Percentiles rank a stretch among this genome's conserved stretches.
Evolutionary conservation across 1,140 invertebrate genomes (phyloP).

Genomic region (Drosophila willistoni): DNA sequence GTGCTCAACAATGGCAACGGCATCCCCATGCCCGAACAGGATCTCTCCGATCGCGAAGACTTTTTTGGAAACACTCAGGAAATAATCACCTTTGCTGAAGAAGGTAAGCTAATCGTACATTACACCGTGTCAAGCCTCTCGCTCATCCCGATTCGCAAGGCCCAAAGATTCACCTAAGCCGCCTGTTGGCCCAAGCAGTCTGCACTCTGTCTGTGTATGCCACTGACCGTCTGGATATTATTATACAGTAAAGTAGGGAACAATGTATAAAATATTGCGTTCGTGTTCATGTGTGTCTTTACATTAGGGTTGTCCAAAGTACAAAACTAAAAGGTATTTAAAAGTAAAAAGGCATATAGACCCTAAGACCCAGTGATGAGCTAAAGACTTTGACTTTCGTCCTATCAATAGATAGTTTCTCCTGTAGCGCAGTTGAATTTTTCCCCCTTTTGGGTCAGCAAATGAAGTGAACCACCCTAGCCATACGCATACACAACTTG

Average conservation of each 20-base stretch:
- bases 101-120: slow-evolving; percentile 85
- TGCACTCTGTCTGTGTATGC: slow-evolving; percentile 6
- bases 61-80: slow-evolving; percentile 91
- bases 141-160: neutral
- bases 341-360: too few species aligned
- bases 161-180: slow-evolving; percentile 1
- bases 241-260: slow-evolving; percentile 1
- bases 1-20: neutral
- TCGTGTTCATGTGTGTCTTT: neutral
- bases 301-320: neutral
- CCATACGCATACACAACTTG: neutral
- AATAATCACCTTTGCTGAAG: slow-evolving; percentile 92
- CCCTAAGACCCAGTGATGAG: too few species aligned
- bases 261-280: slow-evolving; percentile 1
- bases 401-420: too few species aligned
- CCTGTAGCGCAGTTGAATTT: neutral
- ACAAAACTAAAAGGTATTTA: too few species aligned
- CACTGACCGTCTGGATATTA: slow-evolving; percentile 8
- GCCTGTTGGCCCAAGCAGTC: neutral
- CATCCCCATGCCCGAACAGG: slow-evolving; percentile 30
- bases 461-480: slow-evolving; percentile 1
- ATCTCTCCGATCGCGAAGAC: slow-evolving; percentile 86
- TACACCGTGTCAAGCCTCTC: neutral
- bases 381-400: too few species aligned
- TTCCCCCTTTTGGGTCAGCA: neutral